Percentiles rank a stretch among this genome's conserved stretches.
phyloP scores from a whole-genome alignment of 2,888 invertebrate genomes.

The Argynnis bischoffii region DNA sequence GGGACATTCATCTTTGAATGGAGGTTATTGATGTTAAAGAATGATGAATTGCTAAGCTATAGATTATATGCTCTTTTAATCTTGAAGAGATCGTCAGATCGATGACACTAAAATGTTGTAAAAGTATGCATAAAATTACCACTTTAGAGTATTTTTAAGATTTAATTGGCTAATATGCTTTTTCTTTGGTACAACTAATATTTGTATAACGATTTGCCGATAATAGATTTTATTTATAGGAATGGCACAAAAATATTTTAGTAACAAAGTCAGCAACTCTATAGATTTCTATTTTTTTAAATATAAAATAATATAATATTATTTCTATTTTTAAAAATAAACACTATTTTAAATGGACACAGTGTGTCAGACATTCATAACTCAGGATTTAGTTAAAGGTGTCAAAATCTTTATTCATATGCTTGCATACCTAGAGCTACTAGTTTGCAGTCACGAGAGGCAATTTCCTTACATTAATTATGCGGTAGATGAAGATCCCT shows the following conservation, averaged over 20 bases:
- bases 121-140: neutral
- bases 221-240: too few relatives aligned
- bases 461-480: constrained; percentile 75
- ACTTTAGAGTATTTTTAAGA: too few relatives aligned
- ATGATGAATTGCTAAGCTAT: constrained; percentile 32
- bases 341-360: too few relatives aligned
- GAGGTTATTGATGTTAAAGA: constrained; percentile 32
- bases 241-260: too few relatives aligned
- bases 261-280: too few relatives aligned
- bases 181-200: too few relatives aligned
- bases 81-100: constrained; percentile 9
- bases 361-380: too few relatives aligned
- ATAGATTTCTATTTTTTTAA: too few relatives aligned
- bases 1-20: constrained; percentile 28
- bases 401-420: constrained; percentile 10
- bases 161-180: too few relatives aligned
- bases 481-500: constrained; percentile 68
- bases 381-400: neutral
- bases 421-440: constrained; percentile 36
- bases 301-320: too few relatives aligned
- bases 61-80: constrained; percentile 23
- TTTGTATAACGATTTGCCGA: too few relatives aligned
- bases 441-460: constrained; percentile 51
- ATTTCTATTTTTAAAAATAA: too few relatives aligned
- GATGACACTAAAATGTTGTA: constrained; percentile 16